phyloP scores from a whole-genome alignment of 1,140 invertebrate species.

The Drosophila lini region DNA sequence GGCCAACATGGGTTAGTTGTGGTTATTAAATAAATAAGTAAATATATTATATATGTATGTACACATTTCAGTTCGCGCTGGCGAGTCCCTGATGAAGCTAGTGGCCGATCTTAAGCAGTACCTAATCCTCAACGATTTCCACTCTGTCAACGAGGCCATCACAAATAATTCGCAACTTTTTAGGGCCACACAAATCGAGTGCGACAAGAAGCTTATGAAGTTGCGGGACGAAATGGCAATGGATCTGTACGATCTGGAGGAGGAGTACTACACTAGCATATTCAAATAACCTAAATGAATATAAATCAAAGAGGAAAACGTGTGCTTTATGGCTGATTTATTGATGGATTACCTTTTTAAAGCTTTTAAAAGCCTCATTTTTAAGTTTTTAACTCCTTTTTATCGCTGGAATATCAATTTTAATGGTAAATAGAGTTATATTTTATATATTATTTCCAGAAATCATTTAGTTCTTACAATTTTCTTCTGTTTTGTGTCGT shows the following conservation, averaged over 20 bases:
- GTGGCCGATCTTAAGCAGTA: slow-evolving; percentile 99
- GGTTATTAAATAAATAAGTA: too few relatives aligned
- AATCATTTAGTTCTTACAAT: neutral
- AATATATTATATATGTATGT: neutral
- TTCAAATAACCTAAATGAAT: slow-evolving; percentile 89
- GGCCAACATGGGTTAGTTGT: slow-evolving; percentile 91
- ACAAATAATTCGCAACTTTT: slow-evolving; percentile 95
- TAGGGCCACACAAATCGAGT: slow-evolving; percentile 94
- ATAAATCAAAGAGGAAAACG: slow-evolving; percentile 1
- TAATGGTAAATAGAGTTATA: too few relatives aligned
- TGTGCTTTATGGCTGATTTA: neutral
- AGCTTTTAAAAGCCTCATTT: neutral
- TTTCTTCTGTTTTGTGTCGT: neutral
- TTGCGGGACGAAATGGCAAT: slow-evolving; percentile 97
- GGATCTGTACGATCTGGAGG: slow-evolving; percentile 97
- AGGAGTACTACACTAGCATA: slow-evolving; percentile 98
- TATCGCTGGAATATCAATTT: too few relatives aligned
- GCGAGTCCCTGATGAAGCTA: slow-evolving; percentile 97
- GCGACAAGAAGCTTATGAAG: slow-evolving; percentile 96
- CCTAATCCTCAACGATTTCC: slow-evolving; percentile 98
- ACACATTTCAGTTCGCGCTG: slow-evolving; percentile 89
- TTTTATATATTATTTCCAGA: neutral
- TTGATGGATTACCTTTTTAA: too few relatives aligned
- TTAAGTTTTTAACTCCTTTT: neutral
- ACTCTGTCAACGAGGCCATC: slow-evolving; percentile 98